phyloP scores from a whole-genome alignment of 2,797 vertebrate species.

The Linurgus olivaceus region DNA sequence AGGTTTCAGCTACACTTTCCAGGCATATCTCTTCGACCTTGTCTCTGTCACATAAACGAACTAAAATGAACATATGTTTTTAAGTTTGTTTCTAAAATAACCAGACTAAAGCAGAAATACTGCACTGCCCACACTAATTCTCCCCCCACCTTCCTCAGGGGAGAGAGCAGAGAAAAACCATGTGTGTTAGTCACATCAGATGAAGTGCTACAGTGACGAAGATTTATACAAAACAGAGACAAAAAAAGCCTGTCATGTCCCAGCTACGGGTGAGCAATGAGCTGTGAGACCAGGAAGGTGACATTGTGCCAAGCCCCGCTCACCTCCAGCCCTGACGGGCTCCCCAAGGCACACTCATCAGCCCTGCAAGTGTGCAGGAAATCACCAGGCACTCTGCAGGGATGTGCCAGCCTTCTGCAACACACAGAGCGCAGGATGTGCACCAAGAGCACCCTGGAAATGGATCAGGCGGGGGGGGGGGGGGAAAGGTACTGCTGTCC shows the following conservation, averaged over 20 bases:
- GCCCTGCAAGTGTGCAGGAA: background rate
- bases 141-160: constrained; percentile 24
- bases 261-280: background rate
- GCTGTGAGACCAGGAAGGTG: background rate
- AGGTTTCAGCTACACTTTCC: constrained; percentile 40
- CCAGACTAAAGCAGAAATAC: constrained; percentile 17
- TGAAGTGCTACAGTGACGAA: background rate
- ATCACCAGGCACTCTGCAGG: rapidly evolving
- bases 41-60: constrained; percentile 39
- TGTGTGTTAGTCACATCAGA: constrained; percentile 19
- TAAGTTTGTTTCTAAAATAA: constrained; percentile 52
- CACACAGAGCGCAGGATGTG: background rate
- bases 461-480: too few relatives aligned
- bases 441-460: background rate
- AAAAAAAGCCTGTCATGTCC: background rate
- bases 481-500: background rate
- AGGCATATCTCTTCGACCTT: constrained; percentile 43
- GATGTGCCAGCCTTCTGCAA: background rate
- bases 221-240: constrained; percentile 30
- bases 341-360: rapidly evolving
- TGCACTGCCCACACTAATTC: background rate
- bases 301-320: rapidly evolving
- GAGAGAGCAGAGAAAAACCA: constrained; percentile 46
- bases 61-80: constrained; percentile 63
- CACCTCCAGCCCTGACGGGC: background rate